phyloP scores from a whole-genome alignment of 2,113 vertebrate species.

The Ptychochromis oligacanthus region DNA sequence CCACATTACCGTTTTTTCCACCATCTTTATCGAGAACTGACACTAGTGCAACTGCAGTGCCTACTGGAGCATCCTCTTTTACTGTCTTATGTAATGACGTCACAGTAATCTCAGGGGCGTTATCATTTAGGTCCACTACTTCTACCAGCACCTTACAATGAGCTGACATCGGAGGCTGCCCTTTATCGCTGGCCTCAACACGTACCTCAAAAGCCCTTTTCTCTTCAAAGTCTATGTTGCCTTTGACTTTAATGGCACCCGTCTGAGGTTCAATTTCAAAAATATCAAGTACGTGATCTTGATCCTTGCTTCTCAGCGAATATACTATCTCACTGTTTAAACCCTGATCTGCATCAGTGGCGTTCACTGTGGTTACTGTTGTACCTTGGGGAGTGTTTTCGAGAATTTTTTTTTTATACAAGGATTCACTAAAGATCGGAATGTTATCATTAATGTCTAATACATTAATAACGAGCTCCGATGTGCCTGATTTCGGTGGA shows the following conservation, averaged over 20 bases:
- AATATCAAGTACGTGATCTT: slow-evolving; percentile 62
- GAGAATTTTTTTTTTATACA: slow-evolving; percentile 74
- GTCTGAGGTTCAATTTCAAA: slow-evolving; percentile 75
- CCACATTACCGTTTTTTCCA: slow-evolving; percentile 83
- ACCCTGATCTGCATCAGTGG: slow-evolving; percentile 83
- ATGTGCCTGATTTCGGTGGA: slow-evolving; percentile 75
- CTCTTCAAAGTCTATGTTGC: slow-evolving; percentile 82
- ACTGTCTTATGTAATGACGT: slow-evolving; percentile 81
- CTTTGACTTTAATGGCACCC: slow-evolving; percentile 67
- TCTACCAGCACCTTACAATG: slow-evolving; percentile 84
- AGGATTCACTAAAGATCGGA: slow-evolving; percentile 77
- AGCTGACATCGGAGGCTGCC: slow-evolving; percentile 69
- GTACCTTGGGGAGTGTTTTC: slow-evolving; percentile 77
- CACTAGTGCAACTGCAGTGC: slow-evolving; percentile 85
- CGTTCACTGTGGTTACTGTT: slow-evolving; percentile 70
- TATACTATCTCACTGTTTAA: slow-evolving; percentile 77
- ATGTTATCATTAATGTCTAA: slow-evolving; percentile 86
- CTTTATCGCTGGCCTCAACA: slow-evolving; percentile 81
- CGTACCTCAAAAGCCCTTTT: slow-evolving; percentile 82
- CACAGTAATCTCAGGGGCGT: slow-evolving; percentile 81
- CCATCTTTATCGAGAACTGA: slow-evolving; percentile 84
- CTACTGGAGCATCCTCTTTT: slow-evolving; percentile 80
- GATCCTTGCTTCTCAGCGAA: slow-evolving; percentile 71
- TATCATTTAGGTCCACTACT: slow-evolving; percentile 85
- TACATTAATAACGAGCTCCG: slow-evolving; percentile 77